These are phyloP conservation scores for Baryphthengus martii DNA, from an alignment of 2,113 vertebrate species.

Conservation along the genomic window DNA sequence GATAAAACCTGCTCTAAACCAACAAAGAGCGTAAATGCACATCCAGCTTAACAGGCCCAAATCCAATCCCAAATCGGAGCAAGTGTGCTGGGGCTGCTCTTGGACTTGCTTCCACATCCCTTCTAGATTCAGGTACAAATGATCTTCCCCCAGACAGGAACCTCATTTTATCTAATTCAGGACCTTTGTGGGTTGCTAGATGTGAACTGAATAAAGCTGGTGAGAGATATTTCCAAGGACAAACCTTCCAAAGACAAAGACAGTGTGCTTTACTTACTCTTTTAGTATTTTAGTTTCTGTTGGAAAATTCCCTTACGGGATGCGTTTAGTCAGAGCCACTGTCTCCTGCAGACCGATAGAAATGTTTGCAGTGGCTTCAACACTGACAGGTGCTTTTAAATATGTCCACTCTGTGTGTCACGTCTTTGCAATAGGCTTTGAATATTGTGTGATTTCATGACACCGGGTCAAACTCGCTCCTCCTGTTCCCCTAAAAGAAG, in stretches of 20 bases:
- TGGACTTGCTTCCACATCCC: rapidly evolving
- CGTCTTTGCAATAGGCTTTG: neutral
- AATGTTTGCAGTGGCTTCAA: neutral
- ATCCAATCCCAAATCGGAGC: neutral
- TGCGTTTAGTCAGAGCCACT: neutral
- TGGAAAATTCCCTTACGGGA: neutral
- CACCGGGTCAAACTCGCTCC: neutral
- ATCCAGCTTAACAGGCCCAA: neutral
- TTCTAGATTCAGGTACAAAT: neutral
- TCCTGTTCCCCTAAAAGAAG: neutral
- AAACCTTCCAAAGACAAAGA: neutral
- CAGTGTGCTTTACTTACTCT: neutral
- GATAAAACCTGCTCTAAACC: neutral
- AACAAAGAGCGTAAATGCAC: neutral
- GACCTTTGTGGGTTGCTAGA: neutral
- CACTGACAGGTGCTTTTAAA: neutral
- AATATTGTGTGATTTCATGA: neutral
- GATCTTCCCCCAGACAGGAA: neutral
- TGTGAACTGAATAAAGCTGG: neutral
- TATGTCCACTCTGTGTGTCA: neutral
- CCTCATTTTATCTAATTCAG: neutral
- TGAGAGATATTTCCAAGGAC: neutral
- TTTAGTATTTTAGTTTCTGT: neutral
- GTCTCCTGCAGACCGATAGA: neutral
- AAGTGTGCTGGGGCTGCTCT: neutral